Evolutionary conservation across 2,888 invertebrate species (phyloP), one percentile per base, ranked within the genome.

Genomic region (Patella caerulea): DNA sequence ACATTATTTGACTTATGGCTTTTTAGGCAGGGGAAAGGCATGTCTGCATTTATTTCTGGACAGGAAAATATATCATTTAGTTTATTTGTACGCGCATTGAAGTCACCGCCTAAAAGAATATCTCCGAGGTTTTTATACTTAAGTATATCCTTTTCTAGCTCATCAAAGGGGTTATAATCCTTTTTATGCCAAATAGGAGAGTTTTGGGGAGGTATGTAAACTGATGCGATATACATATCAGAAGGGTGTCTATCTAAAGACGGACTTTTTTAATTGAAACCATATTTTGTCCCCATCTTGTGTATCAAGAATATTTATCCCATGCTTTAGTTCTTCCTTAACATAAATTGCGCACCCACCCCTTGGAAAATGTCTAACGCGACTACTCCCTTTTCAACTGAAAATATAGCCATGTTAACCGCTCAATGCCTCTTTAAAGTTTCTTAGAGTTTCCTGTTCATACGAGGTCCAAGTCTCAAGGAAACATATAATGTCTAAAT

Each of bases 171-270:
- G 54, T 71, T 71, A 56, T 73, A 24, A 14, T 73, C n/a, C 55
- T 71, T 65, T 19, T 76, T 75, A 15, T 70, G 54, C 54, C 55
- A n/a, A 54, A 70, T 56, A 15, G 54, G 54, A 65, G 78, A 78
- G 17, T 75, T 59, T n/a, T 19, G 29, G 15, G 73, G 71, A 24
- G 78, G 75, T 12, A 73, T 55, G n/a, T 75, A 76, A 45, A 65
- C 70, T 17, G 71, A 52, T 73, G 75, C 75, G 29, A 78, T 53
- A 54, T 70, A 78, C n/a, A 78, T n/a, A 17, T 78, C 78, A 54
- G 69, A 52, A 73, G 65, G 19, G 17, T 76, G 54, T 56, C 70
- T n/a, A n/a, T n/a, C n/a, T 34, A 55, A 78, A 76, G 56, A 71
- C 72, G 2, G 45, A n/a, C 54, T 78, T 78, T 19, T 78, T 75